Base-by-base conservation (phyloP, 2,113 vertebrate species). In the Phodopus roborovskii region DNA sequence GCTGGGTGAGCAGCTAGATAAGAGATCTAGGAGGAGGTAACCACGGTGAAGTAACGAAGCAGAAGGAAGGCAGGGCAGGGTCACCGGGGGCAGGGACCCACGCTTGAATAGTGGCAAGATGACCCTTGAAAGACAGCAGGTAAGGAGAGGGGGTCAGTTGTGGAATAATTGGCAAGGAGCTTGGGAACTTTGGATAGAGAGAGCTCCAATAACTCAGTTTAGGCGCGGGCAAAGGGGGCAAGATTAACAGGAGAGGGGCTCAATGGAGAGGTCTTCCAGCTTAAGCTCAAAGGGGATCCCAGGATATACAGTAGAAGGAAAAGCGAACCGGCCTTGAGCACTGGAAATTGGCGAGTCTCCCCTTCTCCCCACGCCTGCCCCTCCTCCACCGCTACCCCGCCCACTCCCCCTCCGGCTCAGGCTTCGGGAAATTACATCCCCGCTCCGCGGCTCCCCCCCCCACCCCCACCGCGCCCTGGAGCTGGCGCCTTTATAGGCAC, bases 401-500 rank as follows among this genome's bases (percentile, higher is more conserved):
- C 96, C 96, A 97, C 96, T 95, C 97, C 96, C 94, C 94, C 97
- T 96, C 94, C 64, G 60, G 97, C 93, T 96, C 96, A 64, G 83
- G 94, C 97, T 96, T 97, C 97, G 97, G 97, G 97, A 97, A 97
- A 97, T 97, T 97, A 97, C 97, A 97, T 98, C 96, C 91, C 94
- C 0, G 95, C 96, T 93, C 94, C 58, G 88, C 88, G 70, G 81
- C 94, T 87, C 92, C 71, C 15, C 71, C 15, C 66, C 70, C 17
- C n/a, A 4, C 86, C 95, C 17, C 62, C 87, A 74, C 91, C 74
- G 89, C 96, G 96, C 97, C 96, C 97, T 71, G 70, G 97, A 97
- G 97, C 97, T 94, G 82, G 96, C 89, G 97, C 97, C 97, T 97
- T 98, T 98, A 98, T 98, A 97, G 97, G 97, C 97, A 98, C 97